Base-by-base conservation (phyloP, 64 coral and sea anemone genomes). In the Montipora efflorescens region DNA sequence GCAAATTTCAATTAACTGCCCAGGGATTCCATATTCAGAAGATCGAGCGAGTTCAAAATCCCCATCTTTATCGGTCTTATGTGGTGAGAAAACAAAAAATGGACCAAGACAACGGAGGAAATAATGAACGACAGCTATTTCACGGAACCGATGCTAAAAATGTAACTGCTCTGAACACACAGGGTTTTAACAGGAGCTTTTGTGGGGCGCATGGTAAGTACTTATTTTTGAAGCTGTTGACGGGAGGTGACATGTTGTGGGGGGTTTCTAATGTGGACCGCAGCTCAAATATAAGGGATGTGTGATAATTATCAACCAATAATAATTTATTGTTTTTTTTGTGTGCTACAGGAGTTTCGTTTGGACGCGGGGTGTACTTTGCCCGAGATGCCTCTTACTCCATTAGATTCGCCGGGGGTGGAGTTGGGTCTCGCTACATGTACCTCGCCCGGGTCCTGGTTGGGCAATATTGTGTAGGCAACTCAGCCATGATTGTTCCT, bases 311-410 rank as follows among this genome's bases (percentile, higher is more conserved):
- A 36, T 36, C 36, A 36, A 36, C 36, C 36, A 36, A 36, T 36
- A 36, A 36, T 36, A 36, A 36, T 36, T 36, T 36, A 36, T 36
- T 36, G 1, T 36, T 36, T 28, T 76, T 77, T 9, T 67, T 4
- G 5, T 48, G 28, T 36, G 36, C 0, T 48, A 36, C 15, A 77
- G 75, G 75, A 77, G 28, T 43, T 15, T 0, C 1, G 0, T 86
- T 4, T 86, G 82, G 82, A 22, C 64, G 66, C 9, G 93, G 93
- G 4, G 87, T 95, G 10, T 95, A 95, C 71, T 95, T 95, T 81
- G 93, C 93, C 13, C 78, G 51, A 78, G 47, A 95, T 44, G 90
- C 90, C 10, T 92, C 90, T 13, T 92, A 92, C 47, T 92, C 80
- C 36, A 57, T 64, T 82, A 4, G 11, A 16, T 82, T 0, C 25